phyloP scores from a whole-genome alignment of 2,113 vertebrate species.

The Connochaetes taurinus region DNA sequence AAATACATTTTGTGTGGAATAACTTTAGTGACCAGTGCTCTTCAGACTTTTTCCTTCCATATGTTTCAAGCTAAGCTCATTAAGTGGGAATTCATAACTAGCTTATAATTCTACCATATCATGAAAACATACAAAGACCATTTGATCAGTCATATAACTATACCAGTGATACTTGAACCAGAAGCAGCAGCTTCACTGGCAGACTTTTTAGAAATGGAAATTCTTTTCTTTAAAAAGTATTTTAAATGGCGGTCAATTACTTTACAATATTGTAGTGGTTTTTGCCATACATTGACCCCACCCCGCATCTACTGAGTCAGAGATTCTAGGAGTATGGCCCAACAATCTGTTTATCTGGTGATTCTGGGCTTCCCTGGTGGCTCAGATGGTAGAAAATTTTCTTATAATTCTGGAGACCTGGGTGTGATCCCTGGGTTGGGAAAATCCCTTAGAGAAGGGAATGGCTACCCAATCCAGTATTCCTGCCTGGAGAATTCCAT shows the following conservation, averaged over 20 bases:
- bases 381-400: neutral
- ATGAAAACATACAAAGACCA: neutral
- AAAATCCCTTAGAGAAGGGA: neutral
- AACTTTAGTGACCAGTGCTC: neutral
- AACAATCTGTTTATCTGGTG: neutral
- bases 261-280: neutral
- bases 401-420: neutral
- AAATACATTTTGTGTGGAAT: neutral
- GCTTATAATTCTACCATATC: neutral
- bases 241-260: neutral
- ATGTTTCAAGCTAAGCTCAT: neutral
- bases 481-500: neutral
- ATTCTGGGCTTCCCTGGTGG: neutral
- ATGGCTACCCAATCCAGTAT: neutral
- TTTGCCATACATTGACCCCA: neutral
- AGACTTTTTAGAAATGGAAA: neutral
- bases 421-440: neutral
- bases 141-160: neutral
- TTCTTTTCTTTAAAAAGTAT: neutral
- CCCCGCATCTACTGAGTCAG: neutral
- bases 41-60: neutral
- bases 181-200: neutral
- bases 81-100: neutral
- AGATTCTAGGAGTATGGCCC: neutral
- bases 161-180: neutral